Conservation (phyloP, 2,113 vertebrate genomes). For the Pseudorasbora parva region DNA sequence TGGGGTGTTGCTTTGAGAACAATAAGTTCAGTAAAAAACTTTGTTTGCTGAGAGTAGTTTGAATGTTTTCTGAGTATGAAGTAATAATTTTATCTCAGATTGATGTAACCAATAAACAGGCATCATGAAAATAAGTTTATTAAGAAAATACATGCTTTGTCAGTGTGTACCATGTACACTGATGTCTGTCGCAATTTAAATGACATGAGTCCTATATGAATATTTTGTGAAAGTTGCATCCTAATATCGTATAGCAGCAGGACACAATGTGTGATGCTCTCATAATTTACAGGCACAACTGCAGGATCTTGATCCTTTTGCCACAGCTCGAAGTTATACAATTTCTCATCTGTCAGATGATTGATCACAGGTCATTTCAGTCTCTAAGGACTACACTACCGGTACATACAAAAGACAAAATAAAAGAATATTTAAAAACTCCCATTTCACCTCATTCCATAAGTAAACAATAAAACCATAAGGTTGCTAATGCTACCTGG, state of each 20-base stretch:
- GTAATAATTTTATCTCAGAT: not conserved
- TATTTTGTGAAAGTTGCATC: conserved; percentile 8
- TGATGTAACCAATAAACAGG: not conserved
- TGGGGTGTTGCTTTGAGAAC: too few relatives aligned
- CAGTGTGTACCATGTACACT: conserved; percentile 1
- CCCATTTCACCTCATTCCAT: conserved; percentile 1
- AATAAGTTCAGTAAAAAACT: too few relatives aligned
- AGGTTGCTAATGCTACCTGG: conserved; percentile 20
- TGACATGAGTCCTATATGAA: conserved; percentile 24
- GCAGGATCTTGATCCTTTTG: conserved; percentile 31
- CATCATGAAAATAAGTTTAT: conserved; percentile 48
- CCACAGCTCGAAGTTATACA: not conserved
- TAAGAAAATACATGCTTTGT: conserved; percentile 48
- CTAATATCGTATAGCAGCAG: conserved; percentile 36
- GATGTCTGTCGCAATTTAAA: conserved; percentile 2
- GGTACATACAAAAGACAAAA: conserved; percentile 12
- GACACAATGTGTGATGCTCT: not conserved
- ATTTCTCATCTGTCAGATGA: not conserved
- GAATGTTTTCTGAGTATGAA: not conserved
- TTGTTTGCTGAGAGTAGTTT: too few relatives aligned
- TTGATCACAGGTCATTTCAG: conserved; percentile 25
- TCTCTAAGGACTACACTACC: conserved; percentile 25
- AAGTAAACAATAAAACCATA: conserved; percentile 19
- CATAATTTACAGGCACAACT: conserved; percentile 32
- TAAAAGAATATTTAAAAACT: not conserved